Conservation (phyloP, 2,888 invertebrate species). For the Eueremaeus valkanovi region DNA sequence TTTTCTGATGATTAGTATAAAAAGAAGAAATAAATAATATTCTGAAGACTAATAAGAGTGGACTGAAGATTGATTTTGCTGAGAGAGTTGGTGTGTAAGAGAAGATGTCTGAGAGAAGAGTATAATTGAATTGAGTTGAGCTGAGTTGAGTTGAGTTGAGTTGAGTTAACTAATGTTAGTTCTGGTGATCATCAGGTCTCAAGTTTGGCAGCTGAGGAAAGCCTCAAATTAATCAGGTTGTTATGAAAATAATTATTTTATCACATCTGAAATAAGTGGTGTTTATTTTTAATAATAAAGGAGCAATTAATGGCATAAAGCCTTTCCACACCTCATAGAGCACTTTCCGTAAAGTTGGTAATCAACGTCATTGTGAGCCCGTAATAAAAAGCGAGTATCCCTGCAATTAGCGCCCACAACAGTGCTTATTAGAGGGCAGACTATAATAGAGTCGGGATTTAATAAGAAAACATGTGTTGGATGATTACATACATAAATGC, state of each 20-base stretch:
- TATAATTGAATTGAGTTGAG: background rate
- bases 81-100: no score
- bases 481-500: slow-evolving; percentile 25
- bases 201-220: slow-evolving; percentile 12
- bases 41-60: no score
- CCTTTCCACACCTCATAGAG: slow-evolving; percentile 38
- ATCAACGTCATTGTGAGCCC: slow-evolving; percentile 35
- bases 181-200: background rate
- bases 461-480: slow-evolving; percentile 33
- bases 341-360: slow-evolving; percentile 32
- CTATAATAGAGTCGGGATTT: slow-evolving; percentile 34
- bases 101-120: no score
- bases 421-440: slow-evolving; percentile 32
- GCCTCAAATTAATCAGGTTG: slow-evolving; percentile 29
- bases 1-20: no score
- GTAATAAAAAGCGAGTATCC: slow-evolving; percentile 32
- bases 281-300: slow-evolving; percentile 34
- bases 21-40: no score
- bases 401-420: slow-evolving; percentile 37
- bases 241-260: slow-evolving; percentile 34
- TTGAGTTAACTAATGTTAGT: background rate
- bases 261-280: slow-evolving; percentile 26
- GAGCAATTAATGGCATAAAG: slow-evolving; percentile 36
- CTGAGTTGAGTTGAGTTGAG: background rate
- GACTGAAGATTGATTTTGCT: no score